Evolutionary conservation across 2,797 vertebrate genomes (phyloP), one percentile per base, ranked within the genome.

Genomic region (Gymnocypris eckloni): DNA sequence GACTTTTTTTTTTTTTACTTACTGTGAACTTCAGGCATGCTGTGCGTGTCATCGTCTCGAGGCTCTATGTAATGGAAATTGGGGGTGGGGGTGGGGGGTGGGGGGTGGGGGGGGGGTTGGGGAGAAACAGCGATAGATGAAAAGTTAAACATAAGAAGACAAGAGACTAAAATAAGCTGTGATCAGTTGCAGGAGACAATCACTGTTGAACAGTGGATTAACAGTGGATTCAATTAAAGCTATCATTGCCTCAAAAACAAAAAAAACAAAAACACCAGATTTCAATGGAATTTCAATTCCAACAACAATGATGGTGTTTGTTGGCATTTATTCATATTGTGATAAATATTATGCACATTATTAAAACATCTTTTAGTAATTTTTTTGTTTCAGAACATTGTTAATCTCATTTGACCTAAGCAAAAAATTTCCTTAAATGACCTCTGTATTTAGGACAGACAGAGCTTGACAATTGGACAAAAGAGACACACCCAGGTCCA

Each of bases 21-120:
- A 94, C 92, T 88, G 75, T 89, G 89, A 72, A 89, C 87, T 3
- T 94, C 93, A 6, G 91, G 91, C 87, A 92, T 92, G 86, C 92
- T 95, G 83, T 90, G 88, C 16, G 91, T 92, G 70, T 94, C 91
- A 73, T 91, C 93, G 18, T 92, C 92, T 85, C 3, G 76, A 33
- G 54, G 39, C 28, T 89, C 93, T 94, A 76, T 43, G 73, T 88
- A 71, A 89, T 25, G 76, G 20, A 85, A 85, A 41, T 33, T 13
- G 25, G 88, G 54, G 66, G 33, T 2, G 28, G 28, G 28, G 28
- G 28, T 1, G 28, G 28, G 28, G 28, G 16, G 25, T n/a, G 28
- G 28, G 28, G 28, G 28, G 28, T 1, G 28, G 28, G 28, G 28
- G 16, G 25, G 88, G 54, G 66, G 33, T 20, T 56, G 39, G 7